Base-by-base conservation (phyloP, 1,140 invertebrate species). In the Macrobrachium nipponense region DNA sequence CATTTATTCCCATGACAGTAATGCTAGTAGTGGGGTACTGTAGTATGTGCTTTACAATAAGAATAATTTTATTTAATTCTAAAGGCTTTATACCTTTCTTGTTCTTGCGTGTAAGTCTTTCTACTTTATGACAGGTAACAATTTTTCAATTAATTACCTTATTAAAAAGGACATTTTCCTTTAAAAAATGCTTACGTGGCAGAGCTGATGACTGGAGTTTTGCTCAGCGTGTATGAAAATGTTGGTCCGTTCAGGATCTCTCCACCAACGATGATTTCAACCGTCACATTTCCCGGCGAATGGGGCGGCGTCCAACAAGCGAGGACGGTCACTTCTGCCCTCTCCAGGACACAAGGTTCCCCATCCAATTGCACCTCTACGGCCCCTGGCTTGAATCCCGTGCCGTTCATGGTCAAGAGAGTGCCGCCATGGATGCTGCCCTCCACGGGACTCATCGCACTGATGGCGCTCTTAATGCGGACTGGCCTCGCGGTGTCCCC, bases 361-460 rank as follows among this genome's bases (percentile, higher is more conserved):
- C 70, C 72, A 6, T 59, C 64, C 14, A 85, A 15, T 18, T 75
- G 15, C n/a, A 85, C 82, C 3, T 75, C 64, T 18, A 61, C 20
- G n/a, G 85, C 23, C 10, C 23, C 82, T 11, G 68, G 68, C 23
- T 14, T 7, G 44, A 85, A 83, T 7, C 82, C 44, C 17, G 59
- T n/a, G 8, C 79, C 77, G 6, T 20, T 61, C 27, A 84, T 58
- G 51, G 36, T 61, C 23, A 83, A 3, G 20, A 18, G 51, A 18
- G 77, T 60, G 14, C 72, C 82, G 4, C 82, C 82, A 58, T 73
- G n/a, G 14, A 72, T n/a, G 14, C 73, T 78, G 23, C 82, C 82
- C 7, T 51, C 23, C 11, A 11, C 18, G 7, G 78, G 82, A 27
- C n/a, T 83, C n/a, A 59, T 17, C 6, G 36, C n/a, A 20, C 17